Evolutionary conservation across 2,113 vertebrate genomes (phyloP), one percentile per base, ranked within the genome.

Genomic region (Chroicocephalus ridibundus): DNA sequence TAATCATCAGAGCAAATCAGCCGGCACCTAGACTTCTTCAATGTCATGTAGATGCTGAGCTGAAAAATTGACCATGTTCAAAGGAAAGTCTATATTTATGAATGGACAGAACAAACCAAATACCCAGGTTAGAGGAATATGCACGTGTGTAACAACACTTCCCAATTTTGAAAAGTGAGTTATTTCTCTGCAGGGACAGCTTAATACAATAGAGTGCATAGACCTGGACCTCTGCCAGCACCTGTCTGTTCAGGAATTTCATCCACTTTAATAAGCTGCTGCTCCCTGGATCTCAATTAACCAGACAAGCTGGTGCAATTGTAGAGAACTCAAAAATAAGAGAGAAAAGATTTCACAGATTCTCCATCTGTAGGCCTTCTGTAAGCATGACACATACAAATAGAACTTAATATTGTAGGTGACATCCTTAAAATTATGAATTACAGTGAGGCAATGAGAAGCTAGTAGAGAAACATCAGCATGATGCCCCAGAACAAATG

Each of bases 221-320:
- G 80, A 70, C 24, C 71, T 97, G 96, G 96, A 90, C 76, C 31
- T 58, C 49, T 84, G 83, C 94, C 95, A 97, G 85, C 55, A 95
- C 86, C 72, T 95, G 96, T 95, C 95, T 82, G 89, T 88, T 97
- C 72, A 79, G 86, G 81, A 96, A 86, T 91, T 95, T 79, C 91
- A 96, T 92, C 76, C 85, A 96, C 96, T 97, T 97, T 97, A 95
- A 93, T 90, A 97, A 95, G 68, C 76, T 94, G 69, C 74, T 15
- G 32, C 77, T 90, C 86, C 95, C 85, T 86, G 86, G 91, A 92
- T 97, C 94, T 92, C 90, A 96, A 93, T 96, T 97, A 96, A 83
- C 52, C 85, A 94, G 80, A 92, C 87, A 96, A 92, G 88, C 85
- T 96, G 80, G 77, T 88, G 86, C 49, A 66, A 88, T 74, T 94